These are phyloP conservation scores for Batillaria attramentaria DNA, from an alignment of 1,140 invertebrate species.

Conservation along the genomic window DNA sequence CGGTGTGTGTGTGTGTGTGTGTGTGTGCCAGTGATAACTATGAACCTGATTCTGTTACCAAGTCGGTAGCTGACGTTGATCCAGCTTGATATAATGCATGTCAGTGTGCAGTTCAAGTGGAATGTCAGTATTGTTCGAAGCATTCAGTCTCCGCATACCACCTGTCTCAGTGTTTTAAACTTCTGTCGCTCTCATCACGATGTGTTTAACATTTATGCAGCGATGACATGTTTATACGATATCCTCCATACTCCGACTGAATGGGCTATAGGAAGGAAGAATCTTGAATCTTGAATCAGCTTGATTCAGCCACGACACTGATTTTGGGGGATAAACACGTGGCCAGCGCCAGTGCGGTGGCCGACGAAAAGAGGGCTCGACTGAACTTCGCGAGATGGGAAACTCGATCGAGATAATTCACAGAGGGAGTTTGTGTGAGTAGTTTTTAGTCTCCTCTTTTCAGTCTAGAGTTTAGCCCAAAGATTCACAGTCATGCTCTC, in stretches of 20 bases:
- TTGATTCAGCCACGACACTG: neutral
- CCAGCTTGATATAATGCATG: neutral
- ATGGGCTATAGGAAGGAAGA: neutral
- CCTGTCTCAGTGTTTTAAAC: neutral
- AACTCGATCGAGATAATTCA: too few species aligned
- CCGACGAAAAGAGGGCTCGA: too few species aligned
- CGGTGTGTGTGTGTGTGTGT: neutral
- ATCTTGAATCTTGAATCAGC: neutral
- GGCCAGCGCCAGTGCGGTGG: too few species aligned
- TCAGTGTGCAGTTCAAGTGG: neutral
- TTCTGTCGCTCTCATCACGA: too few species aligned
- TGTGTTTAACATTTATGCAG: neutral
- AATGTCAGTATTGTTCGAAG: neutral
- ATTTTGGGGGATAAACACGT: neutral
- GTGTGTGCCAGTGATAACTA: neutral
- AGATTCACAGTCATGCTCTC: too few species aligned
- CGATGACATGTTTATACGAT: neutral
- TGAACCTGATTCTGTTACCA: neutral
- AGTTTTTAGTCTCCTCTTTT: too few species aligned
- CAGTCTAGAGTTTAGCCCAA: too few species aligned
- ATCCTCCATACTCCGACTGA: neutral
- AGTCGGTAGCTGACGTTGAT: neutral
- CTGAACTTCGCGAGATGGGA: too few species aligned
- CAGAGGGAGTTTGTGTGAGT: too few species aligned
- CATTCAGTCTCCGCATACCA: neutral